A percentile compares a stretch with the other conserved stretches of the same genome.
Evolutionary conservation across 2,888 invertebrate species (phyloP).

Genomic region (Eurytoma adleriae): DNA sequence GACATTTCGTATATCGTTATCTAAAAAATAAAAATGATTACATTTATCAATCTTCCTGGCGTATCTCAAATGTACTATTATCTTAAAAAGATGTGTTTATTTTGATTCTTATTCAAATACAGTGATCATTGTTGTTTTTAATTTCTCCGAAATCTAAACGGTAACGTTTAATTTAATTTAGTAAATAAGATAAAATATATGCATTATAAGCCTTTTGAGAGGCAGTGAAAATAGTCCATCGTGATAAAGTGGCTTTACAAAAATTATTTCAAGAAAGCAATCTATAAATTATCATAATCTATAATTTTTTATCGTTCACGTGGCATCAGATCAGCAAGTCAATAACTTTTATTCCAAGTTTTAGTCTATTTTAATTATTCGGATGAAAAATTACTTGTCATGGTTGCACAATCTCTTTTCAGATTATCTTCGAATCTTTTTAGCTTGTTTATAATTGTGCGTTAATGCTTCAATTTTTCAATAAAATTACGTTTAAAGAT

Average conservation of each 20-base stretch:
- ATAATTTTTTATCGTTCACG: neutral
- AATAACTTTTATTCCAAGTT: neutral
- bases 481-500: neutral
- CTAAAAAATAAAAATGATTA: slow-evolving; percentile 25
- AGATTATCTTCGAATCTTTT: neutral
- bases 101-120: too few relatives aligned
- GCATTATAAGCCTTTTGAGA: too few relatives aligned
- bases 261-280: too few relatives aligned
- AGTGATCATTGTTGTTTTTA: too few relatives aligned
- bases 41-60: neutral
- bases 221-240: neutral
- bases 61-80: too few relatives aligned
- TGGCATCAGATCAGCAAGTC: neutral
- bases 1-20: slow-evolving; percentile 12
- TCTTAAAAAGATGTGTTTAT: too few relatives aligned
- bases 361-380: neutral
- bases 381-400: neutral
- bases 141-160: too few relatives aligned
- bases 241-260: neutral
- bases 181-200: too few relatives aligned
- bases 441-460: too few relatives aligned
- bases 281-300: too few relatives aligned
- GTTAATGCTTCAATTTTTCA: neutral
- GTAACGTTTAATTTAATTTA: too few relatives aligned
- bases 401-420: slow-evolving; percentile 6